phyloP scores from a whole-genome alignment of 2,113 vertebrate species.

The Cyrtonyx montezumae region DNA sequence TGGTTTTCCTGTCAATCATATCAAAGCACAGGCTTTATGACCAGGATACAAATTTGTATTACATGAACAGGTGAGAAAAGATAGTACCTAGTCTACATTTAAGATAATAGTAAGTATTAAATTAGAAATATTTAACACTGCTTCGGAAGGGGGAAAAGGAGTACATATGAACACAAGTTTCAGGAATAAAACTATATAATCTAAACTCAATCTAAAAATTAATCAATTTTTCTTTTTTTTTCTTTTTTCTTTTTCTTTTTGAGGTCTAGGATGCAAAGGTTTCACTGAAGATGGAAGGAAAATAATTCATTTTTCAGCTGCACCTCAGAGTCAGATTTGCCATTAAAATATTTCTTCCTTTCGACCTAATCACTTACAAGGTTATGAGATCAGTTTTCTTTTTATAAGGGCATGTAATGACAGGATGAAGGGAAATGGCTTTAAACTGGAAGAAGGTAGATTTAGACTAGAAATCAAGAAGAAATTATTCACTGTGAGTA shows the following conservation, averaged over 20 bases:
- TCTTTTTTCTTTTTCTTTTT: not conserved
- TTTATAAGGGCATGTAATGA: too few relatives aligned
- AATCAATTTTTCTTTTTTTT: fast-evolving
- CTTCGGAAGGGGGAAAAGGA: not conserved
- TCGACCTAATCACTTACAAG: not conserved
- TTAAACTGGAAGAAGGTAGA: too few relatives aligned
- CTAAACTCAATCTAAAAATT: not conserved
- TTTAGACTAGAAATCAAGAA: too few relatives aligned
- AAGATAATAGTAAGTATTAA: not conserved
- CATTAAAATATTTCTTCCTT: not conserved
- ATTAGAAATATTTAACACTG: not conserved
- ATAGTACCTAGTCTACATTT: not conserved
- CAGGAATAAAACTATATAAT: not conserved
- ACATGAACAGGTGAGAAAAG: not conserved
- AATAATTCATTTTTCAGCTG: not conserved
- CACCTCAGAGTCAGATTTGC: not conserved
- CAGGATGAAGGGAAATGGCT: too few relatives aligned
- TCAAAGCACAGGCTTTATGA: not conserved
- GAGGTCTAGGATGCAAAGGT: not conserved
- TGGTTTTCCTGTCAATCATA: not conserved
- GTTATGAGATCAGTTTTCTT: not conserved
- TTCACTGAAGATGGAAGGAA: not conserved
- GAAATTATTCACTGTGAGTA: too few relatives aligned
- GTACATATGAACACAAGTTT: not conserved
- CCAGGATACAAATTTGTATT: not conserved